Base-by-base conservation (phyloP, 2,113 vertebrate species). In the Prolemur simus region DNA sequence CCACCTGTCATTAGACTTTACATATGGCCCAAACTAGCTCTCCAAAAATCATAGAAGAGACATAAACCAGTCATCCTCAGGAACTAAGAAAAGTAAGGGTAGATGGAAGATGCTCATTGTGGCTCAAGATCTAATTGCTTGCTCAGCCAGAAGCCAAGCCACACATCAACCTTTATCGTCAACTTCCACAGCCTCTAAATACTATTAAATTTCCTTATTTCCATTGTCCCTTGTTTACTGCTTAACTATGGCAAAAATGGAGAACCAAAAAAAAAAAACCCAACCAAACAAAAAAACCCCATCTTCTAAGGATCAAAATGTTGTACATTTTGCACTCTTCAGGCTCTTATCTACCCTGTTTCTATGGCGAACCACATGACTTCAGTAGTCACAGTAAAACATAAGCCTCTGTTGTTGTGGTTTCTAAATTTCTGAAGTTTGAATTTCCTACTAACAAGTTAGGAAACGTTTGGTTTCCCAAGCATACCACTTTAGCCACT, bases 351-450 rank as follows among this genome's bases (percentile, higher is more conserved):
- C 92, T 89, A 34, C 45, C 13, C 69, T 64, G 52, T 86, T 94
- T 96, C 68, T 89, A 63, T 73, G 82, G 73, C 69, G 95, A 96
- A 89, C 85, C 66, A 32, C 88, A 25, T 91, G 91, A 96, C 82
- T 98, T 96, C 32, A 87, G 56, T 78, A 97, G 56, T 97, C 73
- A 94, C 68, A 96, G 83, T 93, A 94, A 95, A 95, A 86, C 45
- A 86, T 56, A 95, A 94, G 86, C 20, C 14, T 96, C 76, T 87
- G 42, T 97, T 97, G 96, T 97, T 96, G 95, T 97, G 97, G 94
- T 95, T 98, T 95, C 89, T 80, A 82, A 89, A 71, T 95, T 97
- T 97, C 64, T 96, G 47, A 95, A 97, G 95, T 97, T 86, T 95
- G 91, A 84, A 69, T 0, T 93, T 94, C 80, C 29, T 77, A 86